Evolutionary conservation across 2,113 vertebrate genomes (phyloP), one percentile per base, ranked within the genome.

Genomic region (Colistium nudipinnis): DNA sequence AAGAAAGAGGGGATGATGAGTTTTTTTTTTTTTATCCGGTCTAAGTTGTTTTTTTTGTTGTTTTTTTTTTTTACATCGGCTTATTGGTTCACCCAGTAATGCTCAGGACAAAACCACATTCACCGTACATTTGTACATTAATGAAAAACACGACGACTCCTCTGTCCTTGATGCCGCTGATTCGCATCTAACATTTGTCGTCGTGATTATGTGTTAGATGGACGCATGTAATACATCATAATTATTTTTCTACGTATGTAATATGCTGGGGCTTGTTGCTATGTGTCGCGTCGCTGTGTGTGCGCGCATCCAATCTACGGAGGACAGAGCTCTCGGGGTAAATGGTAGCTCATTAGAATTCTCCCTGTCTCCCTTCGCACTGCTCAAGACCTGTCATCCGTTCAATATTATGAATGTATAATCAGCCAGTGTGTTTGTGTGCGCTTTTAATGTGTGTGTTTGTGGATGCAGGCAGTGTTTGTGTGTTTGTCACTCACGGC

Each of bases 401-500:
- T 87, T 89, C 82, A 87, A 73, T 72, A 83, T 89, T 87, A 86
- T 90, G 86, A 89, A 91, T 89, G 76, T 85, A 81, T 89, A 90
- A 91, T 89, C 86, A 81, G 77, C 60, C 56, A 41, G 53, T 83
- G 80, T 88, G 79, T 76, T 69, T 72, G 75, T 82, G 83, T 38
- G 60, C 8, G 2, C 55, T 45, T 67, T 59, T 68, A 72, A 74
- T 70, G 71, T 38, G 71, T 38, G 28, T 53, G 60, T 77, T 79
- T 87, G 61, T 71, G 66, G 76, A 72, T 84, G 79, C 77, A 62
- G 8, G 47, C 44, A 1, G 41, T 53, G 56, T 76, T 69, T 68
- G 74, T 77, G 74, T 79, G 73, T 84, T 82, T 89, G 87, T 85
- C 87, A 81, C 81, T 86, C 84, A 76, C 70, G 33, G 59, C 48